Base-by-base conservation (phyloP, 2,888 invertebrate species). In the Drosophila meridionalis region DNA sequence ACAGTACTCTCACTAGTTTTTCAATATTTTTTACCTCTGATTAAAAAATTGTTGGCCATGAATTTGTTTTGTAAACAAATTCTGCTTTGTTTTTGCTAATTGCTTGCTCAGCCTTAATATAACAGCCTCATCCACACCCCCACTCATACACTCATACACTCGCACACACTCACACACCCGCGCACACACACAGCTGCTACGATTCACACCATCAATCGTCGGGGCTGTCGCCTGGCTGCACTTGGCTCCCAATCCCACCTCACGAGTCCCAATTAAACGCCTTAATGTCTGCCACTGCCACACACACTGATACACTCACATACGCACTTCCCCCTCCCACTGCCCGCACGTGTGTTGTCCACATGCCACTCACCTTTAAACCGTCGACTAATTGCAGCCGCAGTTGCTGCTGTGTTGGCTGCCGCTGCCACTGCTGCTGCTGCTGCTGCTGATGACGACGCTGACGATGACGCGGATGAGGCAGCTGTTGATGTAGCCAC, bases 331-430 rank as follows among this genome's bases (percentile, higher is more conserved):
- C 32, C 30, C 5, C 12, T 1, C 42, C 11, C 30, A 7, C 28
- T 26, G 55, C 8, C 28, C 28, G 26, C 38, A 14, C 47, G 38
- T 55, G 47, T 42, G 57, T 30, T 62, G 68, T 61, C 68, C 47
- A 67, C 57, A 57, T 61, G 67, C 42, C 69, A 81, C 82, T 82
- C 65, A 86, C 85, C 85, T 86, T 86, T 86, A 80, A 86, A 89
- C 86, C 85, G 69, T 67, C 85, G 89, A 85, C 85, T 89, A 89
- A 85, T 89, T 89, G 82, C 76, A 70, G 82, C 79, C 72, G 82
- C 79, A 60, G 82, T 73, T 57, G 80, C 66, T 66, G 80, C 64
- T 70, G 85, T 82, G 67, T 60, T 82, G 34, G 65, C 80, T 34
- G 76, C 68, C 36, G 75, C 74, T 30, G 70, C 69, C 3, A 67